Evolutionary conservation across 2,888 invertebrate species (phyloP), one percentile per base, ranked within the genome.

Genomic region (Nysson spinosus): DNA sequence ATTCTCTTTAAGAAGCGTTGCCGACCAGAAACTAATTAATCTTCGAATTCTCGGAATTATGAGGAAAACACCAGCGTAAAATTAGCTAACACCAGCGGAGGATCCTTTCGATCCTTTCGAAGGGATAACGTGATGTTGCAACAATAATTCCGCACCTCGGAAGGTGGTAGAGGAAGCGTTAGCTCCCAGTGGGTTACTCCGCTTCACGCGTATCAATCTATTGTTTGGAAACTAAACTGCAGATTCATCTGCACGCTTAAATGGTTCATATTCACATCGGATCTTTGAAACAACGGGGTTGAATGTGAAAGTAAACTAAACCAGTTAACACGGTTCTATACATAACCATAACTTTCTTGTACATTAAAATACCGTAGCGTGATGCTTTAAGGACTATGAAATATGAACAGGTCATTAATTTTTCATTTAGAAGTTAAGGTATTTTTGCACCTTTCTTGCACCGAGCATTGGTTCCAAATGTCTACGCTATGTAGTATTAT

Each of bases 1-100:
- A 26, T 60, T 71, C 49, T 37, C 56, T 64, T 64, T 50, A 56
- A 46, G 63, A 47, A 49, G 42, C 58, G n/a, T 51, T 49, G 58
- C 66, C 73, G 57, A 51, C 47, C 51, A 24, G 50, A 60, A 70
- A 62, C 51, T 60, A 62, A 81, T 82, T 76, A 82, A 82, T 82
- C 82, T 78, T 79, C 46, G 26, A 12, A 22, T 78, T 82, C 76
- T 50, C 17, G 61, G 80, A 79, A 82, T 75, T 64, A 70, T 44
- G 65, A 22, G 43, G 70, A 57, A 78, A 72, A 75, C 73, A 74
- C 60, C 74, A 69, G 78, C 77, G 78, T 76, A 78, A 81, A 82
- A 83, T 83, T 78, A 81, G 78, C 78, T 77, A 78, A 82, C 81
- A 78, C 81, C 75, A 66, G 60, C 47, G 60, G 39, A 49, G 34